phyloP scores from a whole-genome alignment of 1,140 invertebrate genomes.

The Leptinotarsa lineolata region DNA sequence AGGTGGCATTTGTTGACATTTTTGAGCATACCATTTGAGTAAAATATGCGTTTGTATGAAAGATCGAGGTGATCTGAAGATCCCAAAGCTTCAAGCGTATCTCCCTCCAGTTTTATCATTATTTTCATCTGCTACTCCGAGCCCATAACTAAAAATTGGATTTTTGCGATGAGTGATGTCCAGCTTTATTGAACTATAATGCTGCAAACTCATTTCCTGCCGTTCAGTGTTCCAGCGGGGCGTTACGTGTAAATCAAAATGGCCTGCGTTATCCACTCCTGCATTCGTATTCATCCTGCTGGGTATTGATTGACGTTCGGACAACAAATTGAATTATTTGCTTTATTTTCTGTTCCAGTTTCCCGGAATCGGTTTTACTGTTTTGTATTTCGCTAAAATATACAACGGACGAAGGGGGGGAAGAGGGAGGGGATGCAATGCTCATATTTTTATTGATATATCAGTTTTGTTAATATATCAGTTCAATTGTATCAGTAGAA shows the following conservation, averaged over 20 bases:
- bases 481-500: too few relatives aligned
- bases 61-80: too few relatives aligned
- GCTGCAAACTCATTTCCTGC: conserved; percentile 12
- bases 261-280: conserved; percentile 13
- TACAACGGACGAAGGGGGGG: not conserved
- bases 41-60: too few relatives aligned
- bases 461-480: too few relatives aligned
- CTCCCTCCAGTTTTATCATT: too few relatives aligned
- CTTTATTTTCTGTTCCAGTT: conserved; percentile 16
- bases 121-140: too few relatives aligned
- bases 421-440: too few relatives aligned
- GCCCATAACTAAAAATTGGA: too few relatives aligned
- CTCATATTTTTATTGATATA: too few relatives aligned
- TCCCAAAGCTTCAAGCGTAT: too few relatives aligned
- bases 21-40: not conserved
- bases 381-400: not conserved
- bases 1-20: not conserved
- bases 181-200: not conserved
- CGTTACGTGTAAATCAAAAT: conserved; percentile 14
- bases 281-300: conserved; percentile 16
- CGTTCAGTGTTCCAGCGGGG: not conserved
- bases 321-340: conserved; percentile 20
- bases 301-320: conserved; percentile 17
- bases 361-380: conserved; percentile 4
- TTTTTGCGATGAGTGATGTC: too few relatives aligned